A percentile compares a stretch with the other conserved stretches of the same genome.
phyloP scores from a whole-genome alignment of 2,888 invertebrate species.

The Lampropteryx suffumata region DNA sequence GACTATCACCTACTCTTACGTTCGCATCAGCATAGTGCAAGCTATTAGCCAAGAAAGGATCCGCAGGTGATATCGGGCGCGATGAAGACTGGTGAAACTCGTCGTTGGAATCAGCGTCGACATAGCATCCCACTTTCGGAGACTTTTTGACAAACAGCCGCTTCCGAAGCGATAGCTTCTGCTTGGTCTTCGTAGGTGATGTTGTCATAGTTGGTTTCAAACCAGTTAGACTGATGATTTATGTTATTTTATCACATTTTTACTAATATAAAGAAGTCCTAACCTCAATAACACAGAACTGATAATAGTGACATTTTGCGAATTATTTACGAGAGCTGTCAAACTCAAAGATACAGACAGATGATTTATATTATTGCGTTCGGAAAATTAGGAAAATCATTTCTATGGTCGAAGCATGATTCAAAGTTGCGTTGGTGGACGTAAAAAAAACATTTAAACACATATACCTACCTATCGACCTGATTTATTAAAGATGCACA shows the following conservation, averaged over 20 bases:
- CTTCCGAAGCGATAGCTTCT: slow-evolving; percentile 77
- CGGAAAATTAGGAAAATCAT: slow-evolving; percentile 6
- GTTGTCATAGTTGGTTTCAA: slow-evolving; percentile 74
- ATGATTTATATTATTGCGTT: slow-evolving; percentile 24
- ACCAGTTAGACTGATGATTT: slow-evolving; percentile 65
- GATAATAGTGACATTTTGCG: slow-evolving; percentile 33
- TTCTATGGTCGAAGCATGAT: background rate
- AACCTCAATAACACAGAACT: slow-evolving; percentile 60
- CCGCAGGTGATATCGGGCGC: slow-evolving; percentile 75
- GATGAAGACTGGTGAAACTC: slow-evolving; percentile 70
- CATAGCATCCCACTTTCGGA: slow-evolving; percentile 79
- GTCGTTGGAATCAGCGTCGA: slow-evolving; percentile 75
- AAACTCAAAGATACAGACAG: slow-evolving; percentile 26
- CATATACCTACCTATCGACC: background rate
- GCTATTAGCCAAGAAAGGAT: slow-evolving; percentile 75
- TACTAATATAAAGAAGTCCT: slow-evolving; percentile 69
- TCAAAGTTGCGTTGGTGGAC: no score
- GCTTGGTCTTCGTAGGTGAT: slow-evolving; percentile 75
- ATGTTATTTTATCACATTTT: slow-evolving; percentile 78
- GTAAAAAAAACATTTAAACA: no score
- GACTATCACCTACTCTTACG: slow-evolving; percentile 48
- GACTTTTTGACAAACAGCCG: slow-evolving; percentile 78
- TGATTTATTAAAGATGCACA: background rate
- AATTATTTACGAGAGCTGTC: slow-evolving; percentile 39
- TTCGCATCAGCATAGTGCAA: slow-evolving; percentile 56